Evolutionary conservation across 35 echinoderm and acorn worm species (phyloP).

Genomic region (Holothuria glaberrima): DNA sequence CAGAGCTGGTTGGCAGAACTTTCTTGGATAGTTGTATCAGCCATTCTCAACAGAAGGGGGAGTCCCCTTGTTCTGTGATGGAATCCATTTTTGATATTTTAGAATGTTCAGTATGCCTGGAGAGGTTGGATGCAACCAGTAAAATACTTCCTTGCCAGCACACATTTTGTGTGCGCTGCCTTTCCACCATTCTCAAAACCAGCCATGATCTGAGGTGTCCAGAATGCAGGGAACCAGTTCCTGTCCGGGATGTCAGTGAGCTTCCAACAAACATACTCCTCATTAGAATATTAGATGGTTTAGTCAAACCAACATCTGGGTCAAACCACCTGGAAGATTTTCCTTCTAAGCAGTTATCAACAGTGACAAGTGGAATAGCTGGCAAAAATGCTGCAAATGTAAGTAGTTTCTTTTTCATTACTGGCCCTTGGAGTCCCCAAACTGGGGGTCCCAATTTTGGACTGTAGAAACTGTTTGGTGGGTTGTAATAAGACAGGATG

Average conservation of each 20-base stretch:
- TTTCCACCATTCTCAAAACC: conserved; percentile 83
- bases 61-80: background rate
- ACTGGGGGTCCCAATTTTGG: background rate
- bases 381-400: background rate
- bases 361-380: background rate
- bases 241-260: conserved; percentile 71
- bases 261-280: conserved; percentile 99
- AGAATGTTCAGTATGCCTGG: conserved; percentile 96
- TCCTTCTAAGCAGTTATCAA: background rate
- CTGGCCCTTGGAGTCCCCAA: background rate
- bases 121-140: conserved; percentile 88
- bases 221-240: conserved; percentile 84
- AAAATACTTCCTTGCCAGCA: conserved; percentile 91
- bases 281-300: conserved; percentile 88
- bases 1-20: no score
- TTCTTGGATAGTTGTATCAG: no score
- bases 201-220: conserved; percentile 87
- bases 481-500: no score
- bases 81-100: conserved; percentile 84
- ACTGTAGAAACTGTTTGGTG: no score
- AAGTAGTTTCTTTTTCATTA: background rate
- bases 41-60: no score
- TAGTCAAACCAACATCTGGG: conserved; percentile 60
- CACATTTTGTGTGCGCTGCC: conserved; percentile 94
- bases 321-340: background rate